phyloP scores from a whole-genome alignment of 2,888 invertebrate species.

The Megalurothrips usitatus region DNA sequence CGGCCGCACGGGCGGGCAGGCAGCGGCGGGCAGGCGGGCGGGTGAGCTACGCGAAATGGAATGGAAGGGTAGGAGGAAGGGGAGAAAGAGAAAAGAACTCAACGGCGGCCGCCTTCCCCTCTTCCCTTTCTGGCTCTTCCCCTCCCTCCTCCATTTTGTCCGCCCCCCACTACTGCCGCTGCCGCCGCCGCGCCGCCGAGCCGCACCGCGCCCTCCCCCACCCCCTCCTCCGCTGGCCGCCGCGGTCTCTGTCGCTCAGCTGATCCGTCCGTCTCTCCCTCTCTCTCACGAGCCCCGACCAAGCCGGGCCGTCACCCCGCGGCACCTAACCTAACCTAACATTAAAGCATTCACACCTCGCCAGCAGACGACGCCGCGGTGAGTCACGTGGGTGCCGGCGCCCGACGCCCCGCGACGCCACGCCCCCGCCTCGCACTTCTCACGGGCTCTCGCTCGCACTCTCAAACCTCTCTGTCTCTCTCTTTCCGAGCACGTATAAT shows the following conservation, averaged over 20 bases:
- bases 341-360: constrained; percentile 22
- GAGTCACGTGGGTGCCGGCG: background rate
- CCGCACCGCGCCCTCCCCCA: background rate
- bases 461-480: background rate
- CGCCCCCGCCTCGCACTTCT: background rate
- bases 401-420: background rate
- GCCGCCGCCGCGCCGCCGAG: background rate
- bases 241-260: background rate
- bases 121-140: background rate
- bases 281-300: background rate
- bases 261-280: background rate
- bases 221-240: background rate
- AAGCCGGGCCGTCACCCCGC: background rate
- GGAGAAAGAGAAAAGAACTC: too few relatives aligned
- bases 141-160: background rate
- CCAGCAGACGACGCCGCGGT: background rate
- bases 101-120: background rate
- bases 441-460: background rate
- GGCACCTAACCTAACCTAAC: constrained; percentile 22
- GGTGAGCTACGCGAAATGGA: background rate
- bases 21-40: background rate
- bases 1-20: background rate
- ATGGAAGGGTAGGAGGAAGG: too few relatives aligned
- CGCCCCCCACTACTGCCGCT: background rate
- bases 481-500: background rate